A percentile compares a stretch with the other conserved stretches of the same genome.
Evolutionary conservation across 1,140 invertebrate genomes (phyloP).

Genomic region (Mercenaria mercenaria): DNA sequence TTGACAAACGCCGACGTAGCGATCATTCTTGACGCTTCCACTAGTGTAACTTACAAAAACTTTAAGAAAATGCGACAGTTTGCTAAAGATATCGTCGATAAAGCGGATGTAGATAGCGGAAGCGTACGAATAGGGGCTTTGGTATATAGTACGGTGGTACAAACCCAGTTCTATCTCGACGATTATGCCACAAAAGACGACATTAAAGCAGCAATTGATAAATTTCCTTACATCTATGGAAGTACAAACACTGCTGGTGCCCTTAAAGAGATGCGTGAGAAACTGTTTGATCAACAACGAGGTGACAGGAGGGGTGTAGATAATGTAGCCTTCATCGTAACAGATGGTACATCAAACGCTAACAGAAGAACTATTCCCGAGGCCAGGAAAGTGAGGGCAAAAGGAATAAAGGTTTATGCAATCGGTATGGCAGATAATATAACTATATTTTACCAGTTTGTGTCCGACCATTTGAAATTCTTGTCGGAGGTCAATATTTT

Average conservation of each 20-base stretch:
- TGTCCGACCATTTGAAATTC: too few species aligned
- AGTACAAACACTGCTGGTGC: constrained; percentile 80
- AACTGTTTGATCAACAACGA: constrained; percentile 73
- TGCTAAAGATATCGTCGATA: constrained; percentile 70
- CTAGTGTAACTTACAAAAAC: constrained; percentile 74
- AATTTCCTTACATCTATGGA: constrained; percentile 76
- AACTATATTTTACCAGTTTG: too few species aligned
- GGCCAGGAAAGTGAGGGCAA: constrained; percentile 65
- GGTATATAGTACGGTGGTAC: constrained; percentile 75
- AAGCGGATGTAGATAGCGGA: constrained; percentile 72
- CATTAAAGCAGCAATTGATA: constrained; percentile 74
- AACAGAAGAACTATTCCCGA: constrained; percentile 75
- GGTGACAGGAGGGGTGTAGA: constrained; percentile 76
- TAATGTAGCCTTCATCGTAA: constrained; percentile 78
- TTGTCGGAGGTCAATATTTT: too few species aligned
- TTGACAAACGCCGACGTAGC: constrained; percentile 73
- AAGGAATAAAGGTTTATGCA: constrained; percentile 73
- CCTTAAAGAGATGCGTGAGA: constrained; percentile 70
- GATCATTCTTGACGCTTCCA: constrained; percentile 78
- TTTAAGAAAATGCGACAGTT: constrained; percentile 77
- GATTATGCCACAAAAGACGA: constrained; percentile 46
- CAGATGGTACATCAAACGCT: constrained; percentile 81
- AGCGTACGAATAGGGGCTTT: constrained; percentile 76
- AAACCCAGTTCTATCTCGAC: constrained; percentile 78
- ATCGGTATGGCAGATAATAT: too few species aligned